Conservation (phyloP, 1,140 invertebrate species). For the Akabosia matsudoensis region DNA sequence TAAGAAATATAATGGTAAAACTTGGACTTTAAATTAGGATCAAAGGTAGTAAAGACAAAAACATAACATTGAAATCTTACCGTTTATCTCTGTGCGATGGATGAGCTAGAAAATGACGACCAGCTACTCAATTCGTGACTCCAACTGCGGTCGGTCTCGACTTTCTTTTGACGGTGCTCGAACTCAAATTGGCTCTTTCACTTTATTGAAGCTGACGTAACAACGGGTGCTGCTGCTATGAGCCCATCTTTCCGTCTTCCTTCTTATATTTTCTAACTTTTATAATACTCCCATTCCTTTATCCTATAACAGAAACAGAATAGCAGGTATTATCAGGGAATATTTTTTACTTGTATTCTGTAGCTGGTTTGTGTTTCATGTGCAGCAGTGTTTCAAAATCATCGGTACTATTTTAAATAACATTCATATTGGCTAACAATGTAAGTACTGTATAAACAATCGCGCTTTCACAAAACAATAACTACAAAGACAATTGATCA, state of each 20-base stretch:
- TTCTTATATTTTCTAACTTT: constrained; percentile 21
- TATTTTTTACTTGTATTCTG: not conserved
- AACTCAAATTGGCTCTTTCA: not conserved
- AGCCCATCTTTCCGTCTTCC: constrained; percentile 32
- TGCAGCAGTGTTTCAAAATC: too few relatives aligned
- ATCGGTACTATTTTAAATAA: too few relatives aligned
- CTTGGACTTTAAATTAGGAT: too few relatives aligned
- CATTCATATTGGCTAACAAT: too few relatives aligned
- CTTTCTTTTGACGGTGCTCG: not conserved
- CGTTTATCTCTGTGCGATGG: too few relatives aligned
- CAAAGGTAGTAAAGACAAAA: too few relatives aligned
- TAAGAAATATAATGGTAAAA: too few relatives aligned
- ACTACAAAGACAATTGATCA: not conserved
- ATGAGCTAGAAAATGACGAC: not conserved
- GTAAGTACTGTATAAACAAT: too few relatives aligned
- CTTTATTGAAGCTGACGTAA: constrained; percentile 16
- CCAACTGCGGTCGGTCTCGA: not conserved
- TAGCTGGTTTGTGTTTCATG: too few relatives aligned
- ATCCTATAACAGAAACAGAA: constrained; percentile 30
- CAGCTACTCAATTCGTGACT: not conserved
- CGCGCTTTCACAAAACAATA: not conserved
- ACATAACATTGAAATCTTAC: too few relatives aligned
- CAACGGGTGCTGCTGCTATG: constrained; percentile 38
- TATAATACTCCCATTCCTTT: constrained; percentile 14
- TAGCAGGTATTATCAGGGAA: not conserved